Percentiles rank a stretch among this genome's conserved stretches.
These are phyloP conservation scores for Pogonocichla stellata DNA, from an alignment of 2,113 vertebrate species.

Conservation along the genomic window DNA sequence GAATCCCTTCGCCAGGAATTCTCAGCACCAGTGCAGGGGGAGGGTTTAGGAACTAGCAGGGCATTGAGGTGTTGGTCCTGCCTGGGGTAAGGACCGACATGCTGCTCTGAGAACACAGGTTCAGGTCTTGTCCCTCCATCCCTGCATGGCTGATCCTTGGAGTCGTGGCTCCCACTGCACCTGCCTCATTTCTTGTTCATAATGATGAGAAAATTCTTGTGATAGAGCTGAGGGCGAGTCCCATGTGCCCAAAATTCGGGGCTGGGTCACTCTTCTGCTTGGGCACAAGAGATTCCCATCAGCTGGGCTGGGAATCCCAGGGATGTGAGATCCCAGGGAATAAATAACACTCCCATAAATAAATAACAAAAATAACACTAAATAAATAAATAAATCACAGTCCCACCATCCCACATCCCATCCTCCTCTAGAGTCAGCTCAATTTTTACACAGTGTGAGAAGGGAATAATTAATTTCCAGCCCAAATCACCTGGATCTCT, in stretches of 20 bases:
- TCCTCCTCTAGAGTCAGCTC: fast-evolving
- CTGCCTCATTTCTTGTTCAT: fast-evolving
- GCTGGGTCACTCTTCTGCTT: neutral
- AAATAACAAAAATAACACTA: too few species aligned
- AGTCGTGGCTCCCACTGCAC: fast-evolving
- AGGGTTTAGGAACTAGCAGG: neutral
- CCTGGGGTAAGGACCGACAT: fast-evolving
- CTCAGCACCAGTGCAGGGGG: neutral
- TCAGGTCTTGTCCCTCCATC: too few species aligned
- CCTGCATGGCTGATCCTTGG: fast-evolving
- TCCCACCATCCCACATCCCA: neutral
- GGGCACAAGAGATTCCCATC: neutral
- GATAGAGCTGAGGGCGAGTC: neutral
- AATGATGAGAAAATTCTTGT: neutral
- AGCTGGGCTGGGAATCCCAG: neutral
- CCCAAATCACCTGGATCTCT: fast-evolving
- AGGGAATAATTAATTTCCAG: neutral
- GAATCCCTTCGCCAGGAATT: neutral
- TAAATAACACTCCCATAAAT: neutral
- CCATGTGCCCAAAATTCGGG: fast-evolving
- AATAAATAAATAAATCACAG: neutral
- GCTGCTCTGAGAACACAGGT: fast-evolving
- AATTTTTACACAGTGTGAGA: too few species aligned
- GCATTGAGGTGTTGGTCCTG: neutral
- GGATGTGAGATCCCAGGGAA: neutral